Conservation (phyloP, 2,888 invertebrate species). For the Diplazon laetatorius region DNA sequence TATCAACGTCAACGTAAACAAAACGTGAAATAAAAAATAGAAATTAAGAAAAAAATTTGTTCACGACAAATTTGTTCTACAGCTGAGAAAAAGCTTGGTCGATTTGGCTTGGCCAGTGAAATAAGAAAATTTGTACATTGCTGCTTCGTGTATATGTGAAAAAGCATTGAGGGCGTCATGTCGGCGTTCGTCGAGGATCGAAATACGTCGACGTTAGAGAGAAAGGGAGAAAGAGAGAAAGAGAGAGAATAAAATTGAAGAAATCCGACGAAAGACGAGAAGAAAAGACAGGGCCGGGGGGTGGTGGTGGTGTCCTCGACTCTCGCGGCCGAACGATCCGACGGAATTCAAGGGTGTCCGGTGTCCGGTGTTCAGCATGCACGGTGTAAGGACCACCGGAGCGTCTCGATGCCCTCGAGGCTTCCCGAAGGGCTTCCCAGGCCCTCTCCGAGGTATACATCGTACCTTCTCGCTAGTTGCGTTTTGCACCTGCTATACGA, state of each 20-base stretch:
- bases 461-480: constrained; percentile 52
- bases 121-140: not conserved
- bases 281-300: constrained; percentile 67
- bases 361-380: constrained; percentile 65
- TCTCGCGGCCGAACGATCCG: constrained; percentile 75
- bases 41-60: too few species aligned
- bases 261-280: constrained; percentile 55
- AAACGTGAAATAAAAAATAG: too few species aligned
- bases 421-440: constrained; percentile 68
- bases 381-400: constrained; percentile 56
- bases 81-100: too few species aligned
- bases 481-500: constrained; percentile 51
- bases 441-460: constrained; percentile 40
- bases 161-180: constrained; percentile 24
- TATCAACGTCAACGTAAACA: too few species aligned
- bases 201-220: constrained; percentile 41
- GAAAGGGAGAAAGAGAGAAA: constrained; percentile 10
- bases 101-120: not conserved
- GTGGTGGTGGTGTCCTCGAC: too few species aligned
- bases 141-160: constrained; percentile 9
- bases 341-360: constrained; percentile 77
- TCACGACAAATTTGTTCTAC: too few species aligned
- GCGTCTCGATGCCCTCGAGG: constrained; percentile 59
- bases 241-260: constrained; percentile 54
- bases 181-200: constrained; percentile 22